phyloP scores from a whole-genome alignment of 2,797 vertebrate species.

The Xyrichtys novacula region DNA sequence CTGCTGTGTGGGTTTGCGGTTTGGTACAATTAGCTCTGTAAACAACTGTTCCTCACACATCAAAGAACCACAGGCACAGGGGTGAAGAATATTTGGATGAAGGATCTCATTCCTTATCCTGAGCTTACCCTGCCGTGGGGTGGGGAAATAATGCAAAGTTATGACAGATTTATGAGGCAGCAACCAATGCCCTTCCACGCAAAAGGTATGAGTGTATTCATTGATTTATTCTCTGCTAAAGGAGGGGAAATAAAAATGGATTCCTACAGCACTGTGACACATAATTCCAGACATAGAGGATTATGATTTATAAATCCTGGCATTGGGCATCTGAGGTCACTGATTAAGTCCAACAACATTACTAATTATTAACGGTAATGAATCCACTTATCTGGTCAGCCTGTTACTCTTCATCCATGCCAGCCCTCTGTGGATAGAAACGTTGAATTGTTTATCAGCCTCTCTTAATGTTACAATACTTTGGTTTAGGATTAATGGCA shows the following conservation, averaged over 20 bases:
- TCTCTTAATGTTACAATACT: background rate
- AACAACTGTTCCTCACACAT: conserved; percentile 74
- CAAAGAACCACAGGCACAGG: conserved; percentile 51
- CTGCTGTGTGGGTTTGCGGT: conserved; percentile 59
- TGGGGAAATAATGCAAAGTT: conserved; percentile 36
- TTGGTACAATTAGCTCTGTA: conserved; percentile 63
- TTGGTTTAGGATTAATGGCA: background rate
- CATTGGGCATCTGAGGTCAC: conserved; percentile 14
- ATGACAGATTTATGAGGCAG: conserved; percentile 42
- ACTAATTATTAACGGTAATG: conserved; percentile 28
- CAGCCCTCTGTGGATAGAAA: background rate
- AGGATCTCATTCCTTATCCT: conserved; percentile 39
- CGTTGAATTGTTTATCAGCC: background rate
- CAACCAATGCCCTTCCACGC: conserved; percentile 40
- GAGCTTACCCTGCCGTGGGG: conserved; percentile 13
- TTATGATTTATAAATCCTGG: conserved; percentile 49
- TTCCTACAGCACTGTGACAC: conserved; percentile 40
- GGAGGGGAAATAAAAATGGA: conserved; percentile 58
- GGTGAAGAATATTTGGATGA: conserved; percentile 42
- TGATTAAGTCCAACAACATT: conserved; percentile 9
- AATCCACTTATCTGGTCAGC: background rate
- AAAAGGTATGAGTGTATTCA: conserved; percentile 40
- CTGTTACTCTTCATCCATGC: background rate
- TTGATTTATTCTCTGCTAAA: conserved; percentile 55
- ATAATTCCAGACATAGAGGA: conserved; percentile 31